A percentile compares a stretch with the other conserved stretches of the same genome.
These are phyloP conservation scores for Drosophila mulleri DNA, from an alignment of 2,888 invertebrate species.

Conservation along the genomic window DNA sequence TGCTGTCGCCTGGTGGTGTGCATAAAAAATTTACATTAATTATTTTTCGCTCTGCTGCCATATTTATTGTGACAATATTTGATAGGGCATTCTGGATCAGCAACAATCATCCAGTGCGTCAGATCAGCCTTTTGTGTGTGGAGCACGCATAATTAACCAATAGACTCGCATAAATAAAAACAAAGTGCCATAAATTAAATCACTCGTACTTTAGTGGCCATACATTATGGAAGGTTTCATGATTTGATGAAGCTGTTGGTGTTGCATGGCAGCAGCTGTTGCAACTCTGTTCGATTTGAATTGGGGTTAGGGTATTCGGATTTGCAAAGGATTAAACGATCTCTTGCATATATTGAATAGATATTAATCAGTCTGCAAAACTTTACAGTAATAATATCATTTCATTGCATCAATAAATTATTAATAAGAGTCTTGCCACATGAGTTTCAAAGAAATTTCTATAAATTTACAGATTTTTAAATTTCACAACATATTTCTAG, in stretches of 20 bases:
- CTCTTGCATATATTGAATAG: no score
- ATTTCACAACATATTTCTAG: no score
- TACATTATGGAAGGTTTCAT: not conserved
- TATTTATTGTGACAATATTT: constrained; percentile 75
- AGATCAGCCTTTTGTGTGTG: constrained; percentile 38
- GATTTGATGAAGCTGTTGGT: not conserved
- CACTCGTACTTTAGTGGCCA: constrained; percentile 2
- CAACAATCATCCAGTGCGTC: constrained; percentile 18
- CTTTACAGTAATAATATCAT: no score
- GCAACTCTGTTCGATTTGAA: no score
- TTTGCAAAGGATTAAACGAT: no score
- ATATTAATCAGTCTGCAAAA: no score
- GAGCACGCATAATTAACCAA: constrained; percentile 53
- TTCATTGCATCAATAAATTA: no score
- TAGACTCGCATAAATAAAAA: constrained; percentile 35
- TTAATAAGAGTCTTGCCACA: no score
- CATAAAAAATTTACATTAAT: constrained; percentile 41
- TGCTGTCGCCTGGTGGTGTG: constrained; percentile 1
- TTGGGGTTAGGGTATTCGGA: no score
- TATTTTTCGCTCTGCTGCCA: constrained; percentile 50
- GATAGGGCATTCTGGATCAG: constrained; percentile 33
- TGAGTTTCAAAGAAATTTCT: no score
- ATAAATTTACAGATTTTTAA: no score
- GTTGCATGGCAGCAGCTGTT: not conserved
- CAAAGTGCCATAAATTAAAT: constrained; percentile 13